These are phyloP conservation scores for Cantharis rustica DNA, from an alignment of 2,888 invertebrate species.

Conservation along the genomic window DNA sequence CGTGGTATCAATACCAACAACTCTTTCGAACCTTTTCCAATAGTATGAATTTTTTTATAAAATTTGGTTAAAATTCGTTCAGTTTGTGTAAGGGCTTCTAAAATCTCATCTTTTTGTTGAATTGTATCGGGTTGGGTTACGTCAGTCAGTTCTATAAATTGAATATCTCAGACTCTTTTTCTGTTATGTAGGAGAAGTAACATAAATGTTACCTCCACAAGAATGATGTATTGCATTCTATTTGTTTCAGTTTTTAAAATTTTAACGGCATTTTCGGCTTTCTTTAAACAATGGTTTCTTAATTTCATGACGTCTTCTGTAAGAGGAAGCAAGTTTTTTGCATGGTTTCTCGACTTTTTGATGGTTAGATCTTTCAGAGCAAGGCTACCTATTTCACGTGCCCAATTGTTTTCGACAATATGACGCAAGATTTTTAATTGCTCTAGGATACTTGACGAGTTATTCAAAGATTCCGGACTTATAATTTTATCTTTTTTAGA, in stretches of 20 bases:
- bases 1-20: slow-evolving; percentile 11
- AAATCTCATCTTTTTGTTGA: slow-evolving; percentile 12
- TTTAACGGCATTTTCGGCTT: slow-evolving; percentile 8
- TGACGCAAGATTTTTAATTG: slow-evolving; percentile 2
- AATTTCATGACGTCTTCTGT: slow-evolving; percentile 15
- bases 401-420: slow-evolving; percentile 13
- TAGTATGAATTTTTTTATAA: neutral
- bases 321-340: slow-evolving; percentile 12
- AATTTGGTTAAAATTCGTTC: slow-evolving; percentile 4
- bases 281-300: slow-evolving; percentile 6
- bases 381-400: slow-evolving; percentile 11
- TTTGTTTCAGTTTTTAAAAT: neutral
- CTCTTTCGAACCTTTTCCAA: slow-evolving; percentile 13
- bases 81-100: slow-evolving; percentile 7
- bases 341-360: slow-evolving; percentile 8
- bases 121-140: slow-evolving; percentile 7
- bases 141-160: slow-evolving; percentile 10
- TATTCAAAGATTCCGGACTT: slow-evolving; percentile 5
- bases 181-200: slow-evolving; percentile 12
- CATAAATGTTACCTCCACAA: slow-evolving; percentile 12
- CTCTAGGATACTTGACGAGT: slow-evolving; percentile 4
- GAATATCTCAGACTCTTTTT: slow-evolving; percentile 14
- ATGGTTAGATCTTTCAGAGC: slow-evolving; percentile 9
- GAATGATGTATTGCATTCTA: slow-evolving; percentile 9
- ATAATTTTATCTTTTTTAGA: slow-evolving; percentile 9